These are phyloP conservation scores for Drosophila ustulata DNA, from an alignment of 2,888 invertebrate genomes.

Conservation along the genomic window DNA sequence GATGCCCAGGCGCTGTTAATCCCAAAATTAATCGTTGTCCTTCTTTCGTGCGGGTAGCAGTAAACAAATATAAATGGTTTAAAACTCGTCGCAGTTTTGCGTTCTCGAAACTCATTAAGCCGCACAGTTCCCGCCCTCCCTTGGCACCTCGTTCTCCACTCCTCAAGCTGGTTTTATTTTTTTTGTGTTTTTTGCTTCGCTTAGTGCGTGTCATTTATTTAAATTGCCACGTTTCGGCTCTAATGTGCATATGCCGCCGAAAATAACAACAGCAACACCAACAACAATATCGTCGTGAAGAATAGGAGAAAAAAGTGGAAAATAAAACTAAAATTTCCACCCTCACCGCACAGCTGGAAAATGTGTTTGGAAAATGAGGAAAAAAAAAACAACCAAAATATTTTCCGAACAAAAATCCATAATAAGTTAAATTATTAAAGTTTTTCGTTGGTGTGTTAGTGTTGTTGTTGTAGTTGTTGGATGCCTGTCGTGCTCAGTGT, in stretches of 20 bases:
- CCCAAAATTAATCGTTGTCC: conserved; percentile 20
- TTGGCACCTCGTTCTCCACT: background rate
- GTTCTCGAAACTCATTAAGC: conserved; percentile 73
- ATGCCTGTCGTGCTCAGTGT: conserved; percentile 42
- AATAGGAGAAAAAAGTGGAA: conserved; percentile 11
- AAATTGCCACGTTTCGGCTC: conserved; percentile 76
- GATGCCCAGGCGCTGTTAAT: conserved; percentile 2
- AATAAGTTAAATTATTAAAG: conserved; percentile 80
- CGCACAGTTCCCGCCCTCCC: conserved; percentile 7
- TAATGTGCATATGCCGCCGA: conserved; percentile 73
- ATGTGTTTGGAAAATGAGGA: conserved; percentile 30
- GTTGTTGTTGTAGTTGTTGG: conserved; percentile 30
- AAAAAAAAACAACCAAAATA: conserved; percentile 47
- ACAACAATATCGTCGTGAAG: background rate
- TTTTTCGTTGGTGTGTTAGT: conserved; percentile 45
- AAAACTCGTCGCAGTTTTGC: conserved; percentile 44
- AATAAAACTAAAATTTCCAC: conserved; percentile 56
- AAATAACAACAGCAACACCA: conserved; percentile 16
- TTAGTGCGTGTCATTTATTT: conserved; percentile 78
- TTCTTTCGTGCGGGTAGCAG: background rate
- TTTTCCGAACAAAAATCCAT: conserved; percentile 73
- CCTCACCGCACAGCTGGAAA: conserved; percentile 50
- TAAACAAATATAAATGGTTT: conserved; percentile 29
- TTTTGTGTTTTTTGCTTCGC: conserved; percentile 12
- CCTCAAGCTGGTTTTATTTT: background rate